Evolutionary conservation across 2,888 invertebrate genomes (phyloP), one percentile per base, ranked within the genome.

Genomic region (Argyra leucocephala): DNA sequence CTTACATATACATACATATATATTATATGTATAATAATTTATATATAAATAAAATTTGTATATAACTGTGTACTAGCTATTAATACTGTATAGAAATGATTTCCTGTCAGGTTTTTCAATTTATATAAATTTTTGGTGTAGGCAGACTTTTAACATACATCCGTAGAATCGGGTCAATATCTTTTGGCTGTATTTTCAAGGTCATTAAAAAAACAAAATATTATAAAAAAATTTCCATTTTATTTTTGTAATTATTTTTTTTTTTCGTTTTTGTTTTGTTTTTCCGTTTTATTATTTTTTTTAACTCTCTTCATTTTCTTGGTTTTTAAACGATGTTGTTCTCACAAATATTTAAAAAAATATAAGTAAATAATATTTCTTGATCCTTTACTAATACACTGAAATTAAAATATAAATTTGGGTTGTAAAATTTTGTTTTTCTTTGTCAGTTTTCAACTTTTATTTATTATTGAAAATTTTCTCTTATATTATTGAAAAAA

Each of bases 91-190:
- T n/a, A 48, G 18, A 48, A 48, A 48, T 48, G 48, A 48, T 48
- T 48, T 48, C 48, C 48, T 48, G 48, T 48, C 48, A 48, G 48
- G 48, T 48, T 48, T 48, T 48, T n/a, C 15, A 15, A 12, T 3
- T 48, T 48, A 12, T 31, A 48, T 48, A 12, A 15, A 10, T 31
- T 12, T 31, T 31, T 12, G 12, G 48, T 48, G 48, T 48, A 48
- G 48, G 48, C 48, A 48, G 48, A 48, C 48, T 48, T 48, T 48
- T 48, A 48, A 48, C 48, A 48, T 48, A 48, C 15, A 59, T 59
- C 59, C 59, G 59, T 23, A 59, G 59, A 59, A 59, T 59, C 59
- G 59, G 59, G 59, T 59, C 59, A 59, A 59, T 59, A 59, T 18
- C 59, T 23, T 59, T 59, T 59, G 15, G 12, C 12, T 23, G 59